Evolutionary conservation across 2,797 vertebrate species (phyloP).

Genomic region (Gorsachius magnificus): DNA sequence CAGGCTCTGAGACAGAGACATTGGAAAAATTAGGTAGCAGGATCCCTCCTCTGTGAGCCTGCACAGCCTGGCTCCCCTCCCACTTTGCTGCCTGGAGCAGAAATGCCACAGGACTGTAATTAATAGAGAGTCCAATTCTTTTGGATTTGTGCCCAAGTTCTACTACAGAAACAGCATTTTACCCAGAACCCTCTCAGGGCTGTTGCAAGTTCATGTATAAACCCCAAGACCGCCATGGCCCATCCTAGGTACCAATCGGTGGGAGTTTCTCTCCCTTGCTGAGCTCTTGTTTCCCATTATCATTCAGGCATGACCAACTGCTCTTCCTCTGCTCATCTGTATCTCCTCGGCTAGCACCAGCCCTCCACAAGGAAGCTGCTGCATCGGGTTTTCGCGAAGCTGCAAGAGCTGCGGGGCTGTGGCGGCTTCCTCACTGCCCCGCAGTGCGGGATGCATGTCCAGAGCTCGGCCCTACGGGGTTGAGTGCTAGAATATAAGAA

Average conservation of each 20-base stretch:
- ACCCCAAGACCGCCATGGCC: accelerated
- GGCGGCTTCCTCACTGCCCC: neutral
- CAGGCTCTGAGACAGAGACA: accelerated
- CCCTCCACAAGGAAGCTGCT: neutral
- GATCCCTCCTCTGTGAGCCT: neutral
- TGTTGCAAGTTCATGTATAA: neutral
- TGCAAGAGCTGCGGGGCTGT: neutral
- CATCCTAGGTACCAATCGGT: accelerated
- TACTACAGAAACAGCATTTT: neutral
- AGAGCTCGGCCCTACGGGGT: accelerated
- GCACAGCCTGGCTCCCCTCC: neutral
- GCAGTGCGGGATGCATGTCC: accelerated
- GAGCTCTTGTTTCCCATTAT: neutral
- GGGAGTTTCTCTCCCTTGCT: neutral
- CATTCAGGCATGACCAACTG: neutral
- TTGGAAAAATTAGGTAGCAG: neutral
- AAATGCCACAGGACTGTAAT: neutral
- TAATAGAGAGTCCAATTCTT: neutral
- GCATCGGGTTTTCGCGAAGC: neutral
- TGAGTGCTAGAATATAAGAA: neutral
- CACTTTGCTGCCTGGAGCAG: neutral
- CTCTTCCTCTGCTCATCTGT: neutral
- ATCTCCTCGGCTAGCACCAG: neutral
- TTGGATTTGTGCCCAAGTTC: neutral
- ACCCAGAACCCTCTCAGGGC: neutral